Evolutionary conservation across 2,888 invertebrate genomes (phyloP).

Genomic region (Choristoneura rosaceana): DNA sequence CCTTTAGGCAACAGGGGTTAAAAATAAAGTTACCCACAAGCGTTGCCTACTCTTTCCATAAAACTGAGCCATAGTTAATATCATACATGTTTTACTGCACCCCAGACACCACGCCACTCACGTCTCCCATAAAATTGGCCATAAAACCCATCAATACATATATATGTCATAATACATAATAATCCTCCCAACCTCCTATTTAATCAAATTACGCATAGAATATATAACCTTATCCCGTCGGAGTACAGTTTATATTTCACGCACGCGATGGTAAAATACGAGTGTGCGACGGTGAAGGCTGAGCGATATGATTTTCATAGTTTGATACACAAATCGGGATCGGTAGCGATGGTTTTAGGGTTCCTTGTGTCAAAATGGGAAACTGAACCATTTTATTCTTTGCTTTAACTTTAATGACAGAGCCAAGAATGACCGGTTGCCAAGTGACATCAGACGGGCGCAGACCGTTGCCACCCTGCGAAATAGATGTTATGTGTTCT

Average conservation of each 20-base stretch:
- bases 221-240: background rate
- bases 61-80: background rate
- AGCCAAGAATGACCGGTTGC: no score
- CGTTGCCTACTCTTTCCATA: conserved; percentile 19
- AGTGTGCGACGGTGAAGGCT: background rate
- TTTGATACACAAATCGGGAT: background rate
- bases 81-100: conserved; percentile 13
- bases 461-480: no score
- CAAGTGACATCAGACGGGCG: no score
- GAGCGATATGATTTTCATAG: conserved; percentile 13
- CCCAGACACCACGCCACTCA: conserved; percentile 20
- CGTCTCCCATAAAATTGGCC: conserved; percentile 20
- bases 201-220: background rate
- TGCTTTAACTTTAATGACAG: no score
- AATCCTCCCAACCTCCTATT: background rate
- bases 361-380: background rate
- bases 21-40: conserved; percentile 24
- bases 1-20: background rate
- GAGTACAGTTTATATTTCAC: background rate
- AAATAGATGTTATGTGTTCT: no score
- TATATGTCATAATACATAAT: background rate
- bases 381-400: no score
- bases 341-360: background rate
- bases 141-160: conserved; percentile 14
- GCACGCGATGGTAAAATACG: background rate